Evolutionary conservation across 2,113 vertebrate species (phyloP).

Genomic region (Oryctolagus cuniculus): mOryCun1.1 NC_091435.1:147003001-147003500

Average conservation of each 20-base stretch:
- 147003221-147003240: not conserved
- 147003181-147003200: not conserved
- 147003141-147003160: not conserved
- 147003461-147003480: not conserved
- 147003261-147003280: not conserved
- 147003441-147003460: not conserved
- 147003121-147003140: not conserved
- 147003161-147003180: not conserved
- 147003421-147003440: not conserved
- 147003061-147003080: not conserved
- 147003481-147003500: not conserved
- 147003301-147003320: not conserved
- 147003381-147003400: not conserved
- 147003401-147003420: not conserved
- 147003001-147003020: not conserved
- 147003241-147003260: not conserved
- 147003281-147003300: not conserved
- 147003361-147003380: not conserved
- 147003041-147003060: not conserved
- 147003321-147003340: not conserved
- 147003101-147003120: not conserved
- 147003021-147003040: not conserved
- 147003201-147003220: not conserved
- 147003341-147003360: not conserved
- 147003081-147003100: not conserved